phyloP scores from a whole-genome alignment of 2,113 vertebrate species.

The Scalopus aquaticus region DNA sequence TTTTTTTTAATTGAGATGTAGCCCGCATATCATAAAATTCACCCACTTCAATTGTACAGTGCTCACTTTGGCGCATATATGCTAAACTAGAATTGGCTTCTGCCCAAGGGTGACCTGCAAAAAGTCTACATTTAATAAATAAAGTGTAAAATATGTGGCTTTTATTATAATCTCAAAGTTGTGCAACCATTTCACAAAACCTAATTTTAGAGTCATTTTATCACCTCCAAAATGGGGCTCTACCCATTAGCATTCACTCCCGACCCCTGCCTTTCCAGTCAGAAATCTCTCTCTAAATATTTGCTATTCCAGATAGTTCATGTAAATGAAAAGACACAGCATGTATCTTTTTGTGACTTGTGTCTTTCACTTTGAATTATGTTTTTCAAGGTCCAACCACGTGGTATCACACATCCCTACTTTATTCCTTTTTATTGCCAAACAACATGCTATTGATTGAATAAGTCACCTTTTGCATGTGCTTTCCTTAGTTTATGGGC shows the following conservation, averaged over 20 bases:
- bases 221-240: background rate
- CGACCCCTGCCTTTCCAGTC: fast-evolving
- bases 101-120: too few species aligned
- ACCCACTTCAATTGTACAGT: background rate
- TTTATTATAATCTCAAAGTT: background rate
- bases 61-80: too few species aligned
- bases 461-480: background rate
- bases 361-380: background rate
- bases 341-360: background rate
- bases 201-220: background rate
- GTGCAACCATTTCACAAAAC: background rate
- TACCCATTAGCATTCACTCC: fast-evolving
- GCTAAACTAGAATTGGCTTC: too few species aligned
- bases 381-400: background rate
- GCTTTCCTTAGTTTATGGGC: background rate
- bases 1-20: background rate
- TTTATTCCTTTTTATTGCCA: background rate
- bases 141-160: background rate
- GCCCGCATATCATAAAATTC: background rate
- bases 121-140: too few species aligned
- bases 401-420: background rate
- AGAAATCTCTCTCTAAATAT: background rate
- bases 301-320: background rate
- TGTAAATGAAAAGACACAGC: background rate
- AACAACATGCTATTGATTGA: background rate